phyloP scores from a whole-genome alignment of 2,113 vertebrate species.

The Poecilia latipinna region DNA sequence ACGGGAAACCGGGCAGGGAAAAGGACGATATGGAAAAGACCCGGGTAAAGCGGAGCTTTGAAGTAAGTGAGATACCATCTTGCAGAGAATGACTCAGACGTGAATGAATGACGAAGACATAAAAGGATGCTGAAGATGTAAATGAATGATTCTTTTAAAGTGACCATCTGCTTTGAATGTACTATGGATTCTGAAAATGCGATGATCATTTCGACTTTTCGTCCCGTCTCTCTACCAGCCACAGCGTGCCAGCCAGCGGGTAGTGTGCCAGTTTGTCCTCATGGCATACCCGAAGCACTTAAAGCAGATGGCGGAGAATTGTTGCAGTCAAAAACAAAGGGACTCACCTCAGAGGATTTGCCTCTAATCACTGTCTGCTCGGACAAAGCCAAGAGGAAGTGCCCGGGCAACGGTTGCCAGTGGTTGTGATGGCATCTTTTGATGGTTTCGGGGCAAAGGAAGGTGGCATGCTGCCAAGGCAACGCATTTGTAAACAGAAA shows the following conservation, averaged over 20 bases:
- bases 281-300: slow-evolving; percentile 30
- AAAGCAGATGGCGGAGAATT: slow-evolving; percentile 26
- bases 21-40: slow-evolving; percentile 39
- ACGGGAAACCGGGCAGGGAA: slow-evolving; percentile 36
- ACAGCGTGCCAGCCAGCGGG: slow-evolving; percentile 58
- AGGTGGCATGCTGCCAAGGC: slow-evolving; percentile 72
- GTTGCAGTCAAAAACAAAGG: slow-evolving; percentile 44
- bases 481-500: slow-evolving; percentile 57
- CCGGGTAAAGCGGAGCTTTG: slow-evolving; percentile 28
- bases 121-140: slow-evolving; percentile 29
- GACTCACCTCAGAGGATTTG: slow-evolving; percentile 69
- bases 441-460: slow-evolving; percentile 48
- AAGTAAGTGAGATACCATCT: slow-evolving; percentile 51
- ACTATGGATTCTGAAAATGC: slow-evolving; percentile 26
- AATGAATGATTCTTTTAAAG: slow-evolving; percentile 32
- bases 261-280: slow-evolving; percentile 52
- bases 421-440: slow-evolving; percentile 69
- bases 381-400: slow-evolving; percentile 66
- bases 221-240: slow-evolving; percentile 40
- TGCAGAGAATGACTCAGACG: slow-evolving; percentile 45
- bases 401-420: slow-evolving; percentile 65
- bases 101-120: slow-evolving; percentile 29
- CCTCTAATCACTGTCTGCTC: slow-evolving; percentile 60
- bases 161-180: slow-evolving; percentile 19
- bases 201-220: slow-evolving; percentile 23